Evolutionary conservation across 1,140 invertebrate species (phyloP).

Genomic region (Onthophagus taurus): DNA sequence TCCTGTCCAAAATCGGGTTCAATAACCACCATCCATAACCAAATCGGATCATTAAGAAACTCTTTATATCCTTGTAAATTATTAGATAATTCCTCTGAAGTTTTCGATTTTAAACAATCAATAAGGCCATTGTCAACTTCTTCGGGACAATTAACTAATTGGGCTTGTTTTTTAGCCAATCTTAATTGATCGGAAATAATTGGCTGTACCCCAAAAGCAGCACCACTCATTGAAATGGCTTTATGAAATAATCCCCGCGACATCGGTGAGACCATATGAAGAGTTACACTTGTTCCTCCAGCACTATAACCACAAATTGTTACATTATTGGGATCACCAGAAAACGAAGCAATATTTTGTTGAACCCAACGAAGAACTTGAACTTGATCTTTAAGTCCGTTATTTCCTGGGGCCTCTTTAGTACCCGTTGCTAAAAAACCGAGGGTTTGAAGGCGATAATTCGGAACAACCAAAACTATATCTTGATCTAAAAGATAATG

Average conservation of each 20-base stretch:
- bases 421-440: constrained; percentile 59
- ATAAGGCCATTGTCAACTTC: constrained; percentile 47
- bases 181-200: constrained; percentile 45
- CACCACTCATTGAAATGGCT: constrained; percentile 57
- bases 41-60: constrained; percentile 44
- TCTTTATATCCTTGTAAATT: constrained; percentile 42
- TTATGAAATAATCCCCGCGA: constrained; percentile 59
- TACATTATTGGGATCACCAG: constrained; percentile 61
- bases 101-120: constrained; percentile 49
- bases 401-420: constrained; percentile 55
- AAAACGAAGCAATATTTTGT: constrained; percentile 60
- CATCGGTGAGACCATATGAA: constrained; percentile 64
- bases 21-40: constrained; percentile 51
- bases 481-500: constrained; percentile 45
- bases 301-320: constrained; percentile 63
- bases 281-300: constrained; percentile 52
- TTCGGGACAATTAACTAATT: constrained; percentile 54
- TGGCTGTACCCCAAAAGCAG: constrained; percentile 50
- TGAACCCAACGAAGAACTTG: constrained; percentile 62
- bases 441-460: constrained; percentile 45
- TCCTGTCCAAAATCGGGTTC: constrained; percentile 55
- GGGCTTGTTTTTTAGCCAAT: constrained; percentile 57
- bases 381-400: constrained; percentile 68
- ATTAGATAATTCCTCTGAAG: constrained; percentile 43
- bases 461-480: constrained; percentile 47